Base-by-base conservation (phyloP, 2,888 invertebrate species). In the Phengaris arion region DNA sequence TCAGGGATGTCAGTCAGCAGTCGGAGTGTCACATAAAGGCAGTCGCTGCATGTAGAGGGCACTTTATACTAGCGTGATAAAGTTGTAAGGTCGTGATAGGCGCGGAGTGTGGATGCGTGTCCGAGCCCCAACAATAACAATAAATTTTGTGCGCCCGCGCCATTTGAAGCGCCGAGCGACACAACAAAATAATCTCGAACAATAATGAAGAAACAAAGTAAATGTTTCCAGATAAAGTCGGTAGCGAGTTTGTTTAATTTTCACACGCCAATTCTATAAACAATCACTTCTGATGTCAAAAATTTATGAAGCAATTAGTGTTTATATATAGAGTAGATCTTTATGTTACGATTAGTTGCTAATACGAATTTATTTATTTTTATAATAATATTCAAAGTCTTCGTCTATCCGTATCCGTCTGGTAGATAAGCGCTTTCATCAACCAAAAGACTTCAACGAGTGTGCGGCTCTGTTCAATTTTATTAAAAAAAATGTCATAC, bases 31-130 rank as follows among this genome's bases (percentile, higher is more conserved):
- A 79, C 81, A 81, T 81, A 81, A 80, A 80, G 78, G 79, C 78
- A 76, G 74, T 72, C 74, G 73, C 77, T 79, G 78, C 81, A 79
- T 81, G 78, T 76, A 77, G 76, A 77, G 78, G 76, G 74, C 77
- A 77, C 79, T 78, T 78, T 79, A 79, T 79, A 78, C 81, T 79
- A 79, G 78, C 74, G 78, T 84, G 93, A 94, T 94, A 93, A 93
- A 91, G 91, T 91, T 90, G 93, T 92, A 85, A 78, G 77, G 86
- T 88, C 90, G 89, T 91, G 93, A 93, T 93, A 93, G 89, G 86
- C 88, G 90, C 90, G 90, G 87, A 93, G 93, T 93, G 92, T 86
- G 91, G 92, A 93, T 93, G 92, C 93, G 84, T 93, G 93, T 93
- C 89, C 89, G 91, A 88, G 89, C 85, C 87, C 86, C 87, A 86